These are phyloP conservation scores for Hybognathus amarus DNA, from an alignment of 2,797 vertebrate genomes.

Conservation along the genomic window DNA sequence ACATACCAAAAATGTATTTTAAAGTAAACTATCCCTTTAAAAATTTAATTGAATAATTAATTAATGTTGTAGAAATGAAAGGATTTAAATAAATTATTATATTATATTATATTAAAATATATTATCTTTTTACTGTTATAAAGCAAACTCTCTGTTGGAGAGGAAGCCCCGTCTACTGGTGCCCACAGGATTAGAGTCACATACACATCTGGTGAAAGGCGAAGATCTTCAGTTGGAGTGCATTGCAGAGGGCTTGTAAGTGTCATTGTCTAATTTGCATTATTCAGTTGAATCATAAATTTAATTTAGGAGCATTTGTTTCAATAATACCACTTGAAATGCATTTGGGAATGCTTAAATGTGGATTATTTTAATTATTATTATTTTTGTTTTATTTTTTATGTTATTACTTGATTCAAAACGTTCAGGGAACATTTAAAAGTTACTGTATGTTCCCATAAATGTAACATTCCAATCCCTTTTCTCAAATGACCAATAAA, in stretches of 20 bases:
- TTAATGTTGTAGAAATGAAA: neutral
- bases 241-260: constrained; percentile 96
- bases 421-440: no score
- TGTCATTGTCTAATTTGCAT: constrained; percentile 50
- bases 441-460: no score
- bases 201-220: constrained; percentile 83
- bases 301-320: neutral
- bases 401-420: no score
- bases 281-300: neutral
- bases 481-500: no score
- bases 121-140: constrained; percentile 5
- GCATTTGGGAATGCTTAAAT: no score
- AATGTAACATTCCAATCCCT: no score
- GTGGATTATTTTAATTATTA: no score
- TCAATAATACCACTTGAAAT: neutral
- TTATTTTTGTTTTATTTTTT: no score
- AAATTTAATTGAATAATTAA: neutral
- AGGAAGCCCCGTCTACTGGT: constrained; percentile 86
- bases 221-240: constrained; percentile 89
- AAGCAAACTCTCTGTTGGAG: constrained; percentile 87
- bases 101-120: constrained; percentile 3
- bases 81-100: neutral
- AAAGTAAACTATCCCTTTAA: no score
- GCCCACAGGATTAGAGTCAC: constrained; percentile 79
- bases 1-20: no score